Base-by-base conservation (phyloP, 1,140 invertebrate species). In the Ephestia elutella region DNA sequence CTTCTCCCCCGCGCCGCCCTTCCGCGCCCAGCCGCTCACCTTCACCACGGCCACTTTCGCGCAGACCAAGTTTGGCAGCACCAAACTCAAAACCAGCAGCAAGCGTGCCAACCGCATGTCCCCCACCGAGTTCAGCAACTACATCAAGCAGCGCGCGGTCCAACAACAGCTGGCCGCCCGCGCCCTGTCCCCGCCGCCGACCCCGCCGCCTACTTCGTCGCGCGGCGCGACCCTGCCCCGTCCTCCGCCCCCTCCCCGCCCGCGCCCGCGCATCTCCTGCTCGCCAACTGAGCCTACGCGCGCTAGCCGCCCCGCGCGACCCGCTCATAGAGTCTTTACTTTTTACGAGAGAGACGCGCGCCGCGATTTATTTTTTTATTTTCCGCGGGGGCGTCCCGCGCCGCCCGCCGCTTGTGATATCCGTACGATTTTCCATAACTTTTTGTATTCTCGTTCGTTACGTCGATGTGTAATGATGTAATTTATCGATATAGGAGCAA, bases 11-110 rank as follows among this genome's bases (percentile, higher is more conserved):
- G 91, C 92, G 70, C 92, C 95, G 79, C 93, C 92, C 13, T 91
- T 95, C 65, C 92, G 93, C 54, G 93, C 94, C 38, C 92, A 93
- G 54, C 94, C 95, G 58, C 90, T 97, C 53, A 96, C 95, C 59
- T 98, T 99, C 88, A 99, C 97, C 44, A 98, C 97, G 25, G 97
- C 97, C 44, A 96, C 96, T 30, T 99, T 99, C 91, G 98, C 98
- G 67, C 97, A 98, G 89, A 99, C 98, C 65, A 99, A 99, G 90
- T 99, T 99, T 85, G 98, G 98, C 70, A 98, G 97, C 78, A 99
- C 98, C 76, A 99, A 99, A 90, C 92, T 99, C 69, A 99, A 99
- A 90, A 97, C 95, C 55, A 97, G 95, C 90, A 96, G 95, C 89
- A 98, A 98, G 89, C 92, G 97, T 73, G 95, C 96, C 64, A 97